These are phyloP conservation scores for Acridotheres tristis DNA, from an alignment of 2,797 vertebrate species.

Conservation along the genomic window DNA sequence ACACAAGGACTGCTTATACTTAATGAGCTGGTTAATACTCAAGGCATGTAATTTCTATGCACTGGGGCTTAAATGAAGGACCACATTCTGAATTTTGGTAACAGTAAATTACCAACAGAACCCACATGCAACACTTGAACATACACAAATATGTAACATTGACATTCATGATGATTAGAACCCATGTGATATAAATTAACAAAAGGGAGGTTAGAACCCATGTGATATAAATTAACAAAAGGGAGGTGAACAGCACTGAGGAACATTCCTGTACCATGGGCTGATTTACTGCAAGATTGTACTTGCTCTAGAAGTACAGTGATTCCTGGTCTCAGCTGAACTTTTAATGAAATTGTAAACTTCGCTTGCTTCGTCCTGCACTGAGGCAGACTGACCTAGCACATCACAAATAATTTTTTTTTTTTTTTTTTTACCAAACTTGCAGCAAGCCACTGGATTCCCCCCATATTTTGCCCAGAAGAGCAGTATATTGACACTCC, in stretches of 20 bases:
- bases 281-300: neutral
- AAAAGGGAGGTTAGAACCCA: neutral
- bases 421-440: neutral
- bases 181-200: neutral
- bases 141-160: neutral
- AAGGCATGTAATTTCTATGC: neutral
- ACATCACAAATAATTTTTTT: neutral
- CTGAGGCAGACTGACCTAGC: neutral
- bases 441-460: neutral
- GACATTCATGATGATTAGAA: neutral
- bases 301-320: neutral
- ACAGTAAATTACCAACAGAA: neutral
- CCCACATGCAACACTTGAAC: neutral
- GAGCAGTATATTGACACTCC: fast-evolving
- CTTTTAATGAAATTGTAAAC: neutral
- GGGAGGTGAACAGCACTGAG: neutral
- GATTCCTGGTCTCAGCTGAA: neutral
- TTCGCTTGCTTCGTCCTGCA: fast-evolving
- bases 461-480: neutral
- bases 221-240: neutral
- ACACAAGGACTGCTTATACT: neutral
- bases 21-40: neutral
- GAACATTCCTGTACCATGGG: neutral
- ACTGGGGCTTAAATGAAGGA: neutral
- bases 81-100: neutral